Evolutionary conservation across 2,113 vertebrate species (phyloP).

Genomic region (Corydoras sp.): DNA sequence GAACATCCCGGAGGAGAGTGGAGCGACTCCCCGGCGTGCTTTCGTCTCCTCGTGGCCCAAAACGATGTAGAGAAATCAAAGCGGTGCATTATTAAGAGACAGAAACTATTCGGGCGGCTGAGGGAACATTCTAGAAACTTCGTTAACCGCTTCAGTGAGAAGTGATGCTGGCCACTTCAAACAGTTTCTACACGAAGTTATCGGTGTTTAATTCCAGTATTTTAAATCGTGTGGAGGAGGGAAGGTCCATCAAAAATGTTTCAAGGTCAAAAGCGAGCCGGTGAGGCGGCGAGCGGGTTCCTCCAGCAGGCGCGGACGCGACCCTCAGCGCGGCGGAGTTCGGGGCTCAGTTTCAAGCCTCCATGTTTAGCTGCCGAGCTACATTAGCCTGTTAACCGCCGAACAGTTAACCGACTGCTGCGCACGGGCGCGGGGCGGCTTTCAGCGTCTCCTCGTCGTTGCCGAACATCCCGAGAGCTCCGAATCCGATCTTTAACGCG

Average conservation of each 20-base stretch:
- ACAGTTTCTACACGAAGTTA: too few species aligned
- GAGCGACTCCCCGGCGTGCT: neutral
- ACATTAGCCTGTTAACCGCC: constrained; percentile 35
- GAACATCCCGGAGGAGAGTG: neutral
- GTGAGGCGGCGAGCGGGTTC: neutral
- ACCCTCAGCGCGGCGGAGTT: neutral
- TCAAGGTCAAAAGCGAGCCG: neutral
- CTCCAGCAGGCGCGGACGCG: neutral
- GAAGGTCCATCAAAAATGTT: too few species aligned
- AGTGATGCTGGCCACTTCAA: too few species aligned
- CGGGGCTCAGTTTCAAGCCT: constrained; percentile 50
- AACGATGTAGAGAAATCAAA: neutral
- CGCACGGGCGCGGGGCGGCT: neutral
- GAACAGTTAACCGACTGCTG: constrained; percentile 18
- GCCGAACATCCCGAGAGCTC: too few species aligned
- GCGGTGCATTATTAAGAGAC: neutral
- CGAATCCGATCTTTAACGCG: too few species aligned
- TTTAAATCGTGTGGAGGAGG: too few species aligned
- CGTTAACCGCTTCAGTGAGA: too few species aligned
- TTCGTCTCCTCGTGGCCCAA: neutral
- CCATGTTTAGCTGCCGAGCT: constrained; percentile 60
- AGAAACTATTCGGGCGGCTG: too few species aligned
- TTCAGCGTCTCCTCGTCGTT: constrained; percentile 4
- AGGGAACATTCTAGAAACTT: too few species aligned
- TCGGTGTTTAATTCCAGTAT: too few species aligned